These are phyloP conservation scores for Microchrysa polita DNA, from an alignment of 2,888 invertebrate genomes.

Conservation along the genomic window DNA sequence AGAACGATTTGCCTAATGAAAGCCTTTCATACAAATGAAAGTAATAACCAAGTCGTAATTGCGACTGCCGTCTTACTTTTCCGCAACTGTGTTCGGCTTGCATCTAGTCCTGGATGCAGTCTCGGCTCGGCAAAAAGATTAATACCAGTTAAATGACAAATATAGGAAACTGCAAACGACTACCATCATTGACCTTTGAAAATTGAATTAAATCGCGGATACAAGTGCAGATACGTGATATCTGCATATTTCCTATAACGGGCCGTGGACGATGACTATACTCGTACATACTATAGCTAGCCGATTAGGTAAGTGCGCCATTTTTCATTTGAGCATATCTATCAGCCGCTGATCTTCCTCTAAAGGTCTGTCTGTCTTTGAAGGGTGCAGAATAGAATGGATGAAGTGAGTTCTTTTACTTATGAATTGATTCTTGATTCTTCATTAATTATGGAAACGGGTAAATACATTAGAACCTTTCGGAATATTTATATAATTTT, in stretches of 20 bases:
- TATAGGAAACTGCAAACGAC: neutral
- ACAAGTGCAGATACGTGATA: slow-evolving; percentile 1
- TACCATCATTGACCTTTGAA: slow-evolving; percentile 2
- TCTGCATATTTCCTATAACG: slow-evolving; percentile 8
- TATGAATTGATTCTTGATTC: neutral
- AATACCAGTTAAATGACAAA: neutral
- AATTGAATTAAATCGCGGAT: slow-evolving; percentile 4
- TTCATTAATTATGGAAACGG: neutral
- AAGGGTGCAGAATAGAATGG: neutral
- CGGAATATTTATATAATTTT: too few relatives aligned
- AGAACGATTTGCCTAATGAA: neutral
- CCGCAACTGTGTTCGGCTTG: too few relatives aligned
- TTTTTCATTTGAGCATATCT: neutral
- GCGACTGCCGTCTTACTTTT: neutral
- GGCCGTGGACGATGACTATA: too few relatives aligned
- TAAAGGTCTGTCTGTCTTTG: too few relatives aligned
- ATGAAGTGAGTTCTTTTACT: neutral
- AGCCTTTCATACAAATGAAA: neutral
- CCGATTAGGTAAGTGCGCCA: slow-evolving; percentile 2
- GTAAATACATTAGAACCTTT: neutral
- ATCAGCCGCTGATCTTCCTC: neutral
- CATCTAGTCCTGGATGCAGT: neutral
- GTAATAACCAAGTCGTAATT: slow-evolving; percentile 3
- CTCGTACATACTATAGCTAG: too few relatives aligned
- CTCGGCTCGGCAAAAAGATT: neutral